Percentiles rank a stretch among this genome's conserved stretches.
These are phyloP conservation scores for Megathymus violae DNA, from an alignment of 1,140 invertebrate species.

Conservation along the genomic window DNA sequence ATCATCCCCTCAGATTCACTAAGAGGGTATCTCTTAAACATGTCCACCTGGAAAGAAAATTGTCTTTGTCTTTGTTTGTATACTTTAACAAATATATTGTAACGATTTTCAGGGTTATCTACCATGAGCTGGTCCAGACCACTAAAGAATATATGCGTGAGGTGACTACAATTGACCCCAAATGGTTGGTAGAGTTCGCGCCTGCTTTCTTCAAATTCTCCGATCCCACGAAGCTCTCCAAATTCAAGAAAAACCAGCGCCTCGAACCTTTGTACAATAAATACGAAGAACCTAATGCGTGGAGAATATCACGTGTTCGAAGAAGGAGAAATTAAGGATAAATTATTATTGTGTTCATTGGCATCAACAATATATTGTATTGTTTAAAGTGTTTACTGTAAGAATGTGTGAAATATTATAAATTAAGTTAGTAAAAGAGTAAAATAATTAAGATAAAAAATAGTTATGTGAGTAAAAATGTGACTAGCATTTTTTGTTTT, in stretches of 20 bases:
- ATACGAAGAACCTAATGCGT: conserved; percentile 99
- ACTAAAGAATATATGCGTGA: conserved; percentile 99
- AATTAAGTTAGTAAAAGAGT: no score
- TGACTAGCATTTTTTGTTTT: no score
- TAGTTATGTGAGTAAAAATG: no score
- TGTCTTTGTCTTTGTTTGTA: no score
- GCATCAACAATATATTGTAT: neutral
- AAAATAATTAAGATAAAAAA: no score
- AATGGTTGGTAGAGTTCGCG: conserved; percentile 99
- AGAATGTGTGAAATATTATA: no score
- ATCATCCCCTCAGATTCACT: no score
- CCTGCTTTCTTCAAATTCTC: conserved; percentile 99
- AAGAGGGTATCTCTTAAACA: no score
- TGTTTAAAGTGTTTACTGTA: neutral
- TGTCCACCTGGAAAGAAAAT: no score
- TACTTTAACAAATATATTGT: no score
- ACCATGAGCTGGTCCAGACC: conserved; percentile 99
- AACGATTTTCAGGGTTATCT: conserved; percentile 92
- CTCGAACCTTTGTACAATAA: conserved; percentile 99
- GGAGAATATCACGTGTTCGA: conserved; percentile 98
- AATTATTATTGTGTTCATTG: neutral
- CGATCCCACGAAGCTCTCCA: conserved; percentile 99
- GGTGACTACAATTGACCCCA: conserved; percentile 99
- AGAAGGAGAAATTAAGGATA: conserved; percentile 91
- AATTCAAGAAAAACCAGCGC: conserved; percentile 99